Base-by-base conservation (phyloP, 2,113 vertebrate genomes). In the Gavia stellata region DNA sequence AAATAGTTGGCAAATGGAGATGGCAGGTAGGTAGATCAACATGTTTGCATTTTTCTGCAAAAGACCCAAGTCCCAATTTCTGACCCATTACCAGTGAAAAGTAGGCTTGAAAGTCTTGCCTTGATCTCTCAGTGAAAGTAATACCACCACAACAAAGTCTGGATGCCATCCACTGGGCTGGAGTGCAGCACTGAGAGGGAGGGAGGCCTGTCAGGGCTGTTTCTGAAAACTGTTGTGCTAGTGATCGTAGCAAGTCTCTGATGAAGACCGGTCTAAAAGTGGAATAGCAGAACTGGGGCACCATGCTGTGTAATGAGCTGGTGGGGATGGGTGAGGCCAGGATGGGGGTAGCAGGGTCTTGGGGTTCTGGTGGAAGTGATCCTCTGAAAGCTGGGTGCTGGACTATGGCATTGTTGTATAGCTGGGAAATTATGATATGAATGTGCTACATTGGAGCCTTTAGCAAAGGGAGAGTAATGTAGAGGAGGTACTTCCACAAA, bases 391-490 rank as follows among this genome's bases (percentile, higher is more conserved):
- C 18, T 45, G 29, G 7, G 14, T 79, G 50, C 53, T 45, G 33
- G 36, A 58, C 25, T 21, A 14, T 10, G 20, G 36, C 49, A 9
- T 40, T 20, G 1, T 33, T 71, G 16, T 31, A 6, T 12, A 34
- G 29, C 67, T 4, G 6, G 40, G 80, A 70, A 33, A n/a, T 42
- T 19, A 14, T 4, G 1, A 9, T 18, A 21, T 3, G 19, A 26
- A 52, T 34, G 12, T 34, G 56, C 65, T 81, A 2, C 34, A 2
- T 0, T 15, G 34, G 23, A 15, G 17, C 33, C 16, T 10, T n/a
- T 25, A 65, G 81, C 61, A 65, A 42, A 40, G 59, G 38, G 34
- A 81, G n/a, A 34, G 53, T 34, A 91, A 42, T 49, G 9, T 17
- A 73, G 42, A 61, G 38, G 55, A 78, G 28, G 2, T 36, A 20